Base-by-base conservation (phyloP, 2,113 vertebrate genomes). In the Sander vitreus region DNA sequence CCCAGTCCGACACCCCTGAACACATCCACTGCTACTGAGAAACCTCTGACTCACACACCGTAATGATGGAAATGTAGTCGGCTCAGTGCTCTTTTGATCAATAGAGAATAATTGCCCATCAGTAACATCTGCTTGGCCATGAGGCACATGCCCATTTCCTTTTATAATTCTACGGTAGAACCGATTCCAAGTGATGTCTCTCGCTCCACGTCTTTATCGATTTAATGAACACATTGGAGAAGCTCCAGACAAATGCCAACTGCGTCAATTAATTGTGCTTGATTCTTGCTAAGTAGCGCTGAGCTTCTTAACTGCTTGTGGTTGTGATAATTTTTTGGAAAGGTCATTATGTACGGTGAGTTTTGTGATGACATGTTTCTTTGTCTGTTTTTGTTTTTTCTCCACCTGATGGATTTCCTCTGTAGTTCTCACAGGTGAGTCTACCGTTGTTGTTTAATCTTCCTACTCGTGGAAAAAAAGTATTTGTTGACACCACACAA, bases 401-500 rank as follows among this genome's bases (percentile, higher is more conserved):
- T 70, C 78, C 78, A 58, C 85, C 88, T 87, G 63, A 64, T 58
- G 84, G 76, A 87, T 91, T 77, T 57, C 54, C 65, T 76, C 73
- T 73, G 51, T 77, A 96, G 94, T 95, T 93, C 85, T 92, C 95
- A 67, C 95, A 96, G 95, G 95, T 96, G 87, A 94, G 95, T 94
- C 8, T n/a, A 57, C 70, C 57, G 18, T 78, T 65, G 18, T 78
- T 65, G 19, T 79, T 84, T 80, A 19, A 43, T 69, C 48, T 16
- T 75, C 50, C 57, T 14, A 50, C 48, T 76, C 8, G 18, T 18
- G 8, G 8, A 18, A 51, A 19, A 3, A 15, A 50, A 25, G 23
- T 2, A 19, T 23, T 47, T 1, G 25, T 23, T 36, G 7, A 25
- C 15, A 55, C 8, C 13, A 5, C 9, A 51, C 21, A 39, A 39